Evolutionary conservation across 2,888 invertebrate species (phyloP).

Genomic region (Celastrina argiolus): DNA sequence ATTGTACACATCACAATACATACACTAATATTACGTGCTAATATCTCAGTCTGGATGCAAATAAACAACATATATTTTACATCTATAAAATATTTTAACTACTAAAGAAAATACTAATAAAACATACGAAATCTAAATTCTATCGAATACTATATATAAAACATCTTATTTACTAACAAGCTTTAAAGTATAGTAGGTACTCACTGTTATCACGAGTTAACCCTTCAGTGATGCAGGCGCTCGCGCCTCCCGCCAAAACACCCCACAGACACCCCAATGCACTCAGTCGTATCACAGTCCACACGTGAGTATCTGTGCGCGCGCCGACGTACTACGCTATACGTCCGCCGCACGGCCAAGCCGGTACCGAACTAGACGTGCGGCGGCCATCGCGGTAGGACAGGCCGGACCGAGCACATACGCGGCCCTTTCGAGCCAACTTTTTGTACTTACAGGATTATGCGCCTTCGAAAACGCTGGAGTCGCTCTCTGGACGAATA

Average conservation of each 20-base stretch:
- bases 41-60: too few species aligned
- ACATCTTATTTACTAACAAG: not conserved
- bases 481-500: constrained; percentile 39
- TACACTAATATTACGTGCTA: too few species aligned
- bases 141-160: too few species aligned
- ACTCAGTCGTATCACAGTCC: constrained; percentile 49
- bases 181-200: constrained; percentile 43
- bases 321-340: constrained; percentile 42
- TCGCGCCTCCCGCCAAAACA: constrained; percentile 49
- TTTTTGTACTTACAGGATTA: constrained; percentile 57
- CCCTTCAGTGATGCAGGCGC: constrained; percentile 53
- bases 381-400: constrained; percentile 52
- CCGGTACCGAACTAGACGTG: constrained; percentile 64
- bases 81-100: too few species aligned
- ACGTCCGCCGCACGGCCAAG: constrained; percentile 62
- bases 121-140: constrained; percentile 28
- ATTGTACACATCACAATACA: too few species aligned
- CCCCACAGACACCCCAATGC: constrained; percentile 44
- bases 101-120: too few species aligned
- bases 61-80: too few species aligned
- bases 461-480: constrained; percentile 50
- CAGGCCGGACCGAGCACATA: constrained; percentile 40
- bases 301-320: constrained; percentile 54
- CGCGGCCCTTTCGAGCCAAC: constrained; percentile 36
- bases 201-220: constrained; percentile 72